Evolutionary conservation across 2,113 vertebrate species (phyloP), one percentile per base, ranked within the genome.

Genomic region (Sminthopsis crassicaudata): DNA sequence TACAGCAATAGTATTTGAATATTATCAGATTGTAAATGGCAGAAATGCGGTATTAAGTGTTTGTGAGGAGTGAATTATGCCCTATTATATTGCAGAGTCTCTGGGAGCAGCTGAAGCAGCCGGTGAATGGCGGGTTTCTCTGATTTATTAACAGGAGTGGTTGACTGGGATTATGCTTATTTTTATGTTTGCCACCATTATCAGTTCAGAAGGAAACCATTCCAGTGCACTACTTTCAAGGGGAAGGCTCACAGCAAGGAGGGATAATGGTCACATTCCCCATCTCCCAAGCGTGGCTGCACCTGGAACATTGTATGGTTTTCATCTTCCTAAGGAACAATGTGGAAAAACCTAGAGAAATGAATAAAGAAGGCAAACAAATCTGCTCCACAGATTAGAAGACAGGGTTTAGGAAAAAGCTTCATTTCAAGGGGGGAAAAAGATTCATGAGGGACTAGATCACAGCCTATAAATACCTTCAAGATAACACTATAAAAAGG

Each of bases 11-110:
- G 95, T 98, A 95, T 92, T 97, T 98, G 98, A 98, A 98, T 98
- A 98, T 98, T 96, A 96, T 98, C 97, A 98, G 94, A 97, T 97
- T 98, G 95, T 95, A 97, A 98, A 98, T 97, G 95, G 97, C 23
- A 92, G 53, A 97, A 98, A 98, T 97, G 94, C 0, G 25, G 90
- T 95, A 96, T 95, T 97, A 98, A 97, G 96, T 96, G 90, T 98
- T 98, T 97, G 95, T 97, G 96, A 95, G 60, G 95, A 97, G 89
- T 52, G 90, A 98, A 96, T 98, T 97, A 97, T 92, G 88, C 53
- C 95, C n/a, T 91, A 91, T 94, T 97, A 95, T 95, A 94, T 95
- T 91, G 8, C 94, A 94, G 89, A 97, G 89, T 96, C 92, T 97
- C 95, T 95, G 97, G 96, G 95, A 98, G 96, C 93, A 95, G 92